Base-by-base conservation (phyloP, 2,888 invertebrate species). In the Eilema sororculum region DNA sequence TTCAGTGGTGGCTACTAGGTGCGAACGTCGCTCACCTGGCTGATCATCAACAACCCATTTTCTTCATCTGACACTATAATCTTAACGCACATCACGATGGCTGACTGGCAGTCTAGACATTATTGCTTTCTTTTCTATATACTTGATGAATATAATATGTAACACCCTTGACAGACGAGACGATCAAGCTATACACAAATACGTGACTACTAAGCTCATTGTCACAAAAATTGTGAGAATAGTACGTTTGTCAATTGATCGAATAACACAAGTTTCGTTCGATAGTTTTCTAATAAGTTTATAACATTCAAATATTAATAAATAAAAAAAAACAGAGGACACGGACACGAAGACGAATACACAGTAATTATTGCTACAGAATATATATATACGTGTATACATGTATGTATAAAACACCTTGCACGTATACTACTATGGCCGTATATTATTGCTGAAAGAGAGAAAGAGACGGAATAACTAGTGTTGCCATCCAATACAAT, bases 341-440 rank as follows among this genome's bases (percentile, higher is more conserved):
- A 80, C 79, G 83, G 87, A 90, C 89, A 89, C 89, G 88, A 88
- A 89, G 89, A 84, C 89, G 88, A 86, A 78, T 80, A 83, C 77
- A 78, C 78, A 78, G 78, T 74, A 78, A 79, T 77, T 72, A 63
- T 65, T 78, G 72, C 74, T n/a, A 28, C 28, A 28, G 28, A 28
- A 28, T 28, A 77, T 65, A 78, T 80, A 62, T 77, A 76, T 79
- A 81, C 76, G 77, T 69, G 73, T 66, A 73, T 76, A 63, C 33
- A 46, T 24, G 16, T 61, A 46, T 24, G 16, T 61, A 22, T 13
- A 37, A 58, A 22, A 66, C 30, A 20, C 30, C n/a, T n/a, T 28
- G 25, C 25, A 58, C 58, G 58, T 58, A 58, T 25, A 58, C 12
- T 25, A 25, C 25, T 4, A 37, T 62, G 61, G 62, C 62, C 16